phyloP scores from a whole-genome alignment of 2,797 vertebrate species.

The Anguilla obscura region DNA sequence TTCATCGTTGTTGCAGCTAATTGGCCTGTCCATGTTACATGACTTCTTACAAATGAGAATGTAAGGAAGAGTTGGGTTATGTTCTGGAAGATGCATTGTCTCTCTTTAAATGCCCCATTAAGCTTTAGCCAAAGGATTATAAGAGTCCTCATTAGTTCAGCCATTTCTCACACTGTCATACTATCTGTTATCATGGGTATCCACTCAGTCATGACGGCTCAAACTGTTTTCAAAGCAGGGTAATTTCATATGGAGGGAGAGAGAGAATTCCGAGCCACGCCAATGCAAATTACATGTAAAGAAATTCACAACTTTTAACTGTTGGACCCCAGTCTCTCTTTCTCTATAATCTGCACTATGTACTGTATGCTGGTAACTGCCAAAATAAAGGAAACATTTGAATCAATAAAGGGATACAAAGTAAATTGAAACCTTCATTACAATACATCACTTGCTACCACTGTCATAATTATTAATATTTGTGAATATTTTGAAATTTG shows the following conservation, averaged over 20 bases:
- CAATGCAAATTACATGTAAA: background rate
- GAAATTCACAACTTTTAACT: conserved; percentile 7
- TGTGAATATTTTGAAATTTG: background rate
- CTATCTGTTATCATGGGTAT: conserved; percentile 63
- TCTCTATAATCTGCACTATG: background rate
- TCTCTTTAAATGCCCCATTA: conserved; percentile 79
- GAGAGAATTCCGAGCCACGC: conserved; percentile 28
- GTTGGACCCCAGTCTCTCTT: background rate
- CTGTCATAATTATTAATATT: background rate
- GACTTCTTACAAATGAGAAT: conserved; percentile 79
- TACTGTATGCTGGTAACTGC: background rate
- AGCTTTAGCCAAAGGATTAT: conserved; percentile 73
- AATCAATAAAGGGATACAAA: background rate
- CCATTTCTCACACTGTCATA: conserved; percentile 72
- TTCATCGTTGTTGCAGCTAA: conserved; percentile 74
- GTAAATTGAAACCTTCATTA: background rate
- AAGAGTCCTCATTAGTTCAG: conserved; percentile 74
- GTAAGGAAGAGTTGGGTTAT: conserved; percentile 71
- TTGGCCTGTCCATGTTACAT: conserved; percentile 75
- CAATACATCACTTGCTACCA: background rate
- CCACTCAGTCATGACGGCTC: conserved; percentile 59
- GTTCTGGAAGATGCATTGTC: conserved; percentile 74
- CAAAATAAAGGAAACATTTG: background rate
- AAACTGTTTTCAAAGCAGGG: conserved; percentile 66
- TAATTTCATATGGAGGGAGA: conserved; percentile 46